Conservation (phyloP, 2,888 invertebrate species). For the Cabera pusaria region DNA sequence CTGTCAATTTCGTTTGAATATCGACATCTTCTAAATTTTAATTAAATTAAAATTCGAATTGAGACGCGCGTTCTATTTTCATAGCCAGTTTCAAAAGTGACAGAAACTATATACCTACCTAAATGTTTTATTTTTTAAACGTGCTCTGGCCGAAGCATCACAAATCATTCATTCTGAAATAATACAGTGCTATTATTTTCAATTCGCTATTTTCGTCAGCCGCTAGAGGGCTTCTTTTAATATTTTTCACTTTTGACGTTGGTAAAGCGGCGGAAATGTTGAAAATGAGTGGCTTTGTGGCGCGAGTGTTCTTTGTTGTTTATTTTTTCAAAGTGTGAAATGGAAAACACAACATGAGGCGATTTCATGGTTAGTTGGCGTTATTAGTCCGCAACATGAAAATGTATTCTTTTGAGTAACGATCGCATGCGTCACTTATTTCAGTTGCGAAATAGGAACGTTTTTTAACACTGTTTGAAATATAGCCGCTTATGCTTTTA, state of each 20-base stretch:
- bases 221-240: slow-evolving; percentile 35
- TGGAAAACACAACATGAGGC: slow-evolving; percentile 68
- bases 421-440: slow-evolving; percentile 29
- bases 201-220: slow-evolving; percentile 12
- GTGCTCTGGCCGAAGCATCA: slow-evolving; percentile 18
- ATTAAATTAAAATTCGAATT: too few relatives aligned
- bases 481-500: slow-evolving; percentile 13
- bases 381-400: slow-evolving; percentile 57
- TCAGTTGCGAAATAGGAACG: slow-evolving; percentile 7
- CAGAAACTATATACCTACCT: too few relatives aligned
- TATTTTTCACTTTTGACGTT: slow-evolving; percentile 38
- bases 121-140: slow-evolving; percentile 22
- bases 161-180: slow-evolving; percentile 17
- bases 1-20: too few relatives aligned
- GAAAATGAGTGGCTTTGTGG: slow-evolving; percentile 63
- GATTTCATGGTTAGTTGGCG: slow-evolving; percentile 79
- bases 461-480: slow-evolving; percentile 5
- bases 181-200: slow-evolving; percentile 8
- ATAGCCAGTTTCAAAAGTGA: slow-evolving; percentile 14
- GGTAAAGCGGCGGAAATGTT: slow-evolving; percentile 58
- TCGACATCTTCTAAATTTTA: too few relatives aligned
- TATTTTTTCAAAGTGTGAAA: slow-evolving; percentile 64
- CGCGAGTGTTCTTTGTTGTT: slow-evolving; percentile 52
- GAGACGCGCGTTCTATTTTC: too few relatives aligned
- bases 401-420: slow-evolving; percentile 29